phyloP scores from a whole-genome alignment of 2,797 vertebrate genomes.

The Siniperca obscura region DNA sequence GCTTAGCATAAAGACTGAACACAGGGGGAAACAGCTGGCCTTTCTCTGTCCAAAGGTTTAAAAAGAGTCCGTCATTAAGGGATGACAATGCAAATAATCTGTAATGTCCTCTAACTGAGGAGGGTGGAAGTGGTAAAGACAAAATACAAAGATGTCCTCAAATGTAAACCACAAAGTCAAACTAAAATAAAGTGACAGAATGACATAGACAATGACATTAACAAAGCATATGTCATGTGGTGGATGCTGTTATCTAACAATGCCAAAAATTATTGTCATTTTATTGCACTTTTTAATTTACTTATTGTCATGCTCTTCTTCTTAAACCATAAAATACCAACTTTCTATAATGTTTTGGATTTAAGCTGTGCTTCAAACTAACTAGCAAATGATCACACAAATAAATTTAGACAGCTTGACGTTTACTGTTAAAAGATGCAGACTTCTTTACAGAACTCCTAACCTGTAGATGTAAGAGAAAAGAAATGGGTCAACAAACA shows the following conservation, averaged over 20 bases:
- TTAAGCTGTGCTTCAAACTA: constrained; percentile 20
- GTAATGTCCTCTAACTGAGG: constrained; percentile 11
- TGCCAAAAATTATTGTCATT: background rate
- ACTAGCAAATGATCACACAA: constrained; percentile 22
- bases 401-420: constrained; percentile 20
- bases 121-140: constrained; percentile 13
- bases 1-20: background rate
- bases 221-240: constrained; percentile 7
- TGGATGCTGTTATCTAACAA: constrained; percentile 17
- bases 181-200: background rate
- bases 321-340: constrained; percentile 9
- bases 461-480: constrained; percentile 14
- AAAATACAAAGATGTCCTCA: background rate
- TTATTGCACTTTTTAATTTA: background rate
- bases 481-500: constrained; percentile 35
- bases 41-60: constrained; percentile 1
- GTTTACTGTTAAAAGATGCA: constrained; percentile 31
- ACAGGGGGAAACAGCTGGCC: background rate
- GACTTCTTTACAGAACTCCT: constrained; percentile 13
- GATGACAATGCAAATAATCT: constrained; percentile 34
- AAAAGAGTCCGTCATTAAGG: background rate
- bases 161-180: constrained; percentile 23
- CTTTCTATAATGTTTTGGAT: constrained; percentile 13
- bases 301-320: background rate
- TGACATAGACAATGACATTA: background rate